These are phyloP conservation scores for Propithecus perrieri DNA, from an alignment of 2,797 vertebrate genomes.

Conservation along the genomic window DNA sequence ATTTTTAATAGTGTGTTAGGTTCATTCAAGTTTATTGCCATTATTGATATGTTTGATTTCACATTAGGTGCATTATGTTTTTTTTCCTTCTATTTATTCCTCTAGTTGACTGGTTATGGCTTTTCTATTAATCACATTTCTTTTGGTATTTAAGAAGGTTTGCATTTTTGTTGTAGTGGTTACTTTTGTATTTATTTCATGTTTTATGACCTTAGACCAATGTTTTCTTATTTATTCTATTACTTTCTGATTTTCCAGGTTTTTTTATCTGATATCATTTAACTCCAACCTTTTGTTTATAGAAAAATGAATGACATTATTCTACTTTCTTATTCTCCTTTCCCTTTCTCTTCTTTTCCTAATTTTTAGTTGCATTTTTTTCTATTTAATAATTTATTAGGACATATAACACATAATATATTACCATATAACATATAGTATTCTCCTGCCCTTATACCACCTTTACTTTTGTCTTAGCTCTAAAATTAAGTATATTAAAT, in stretches of 20 bases:
- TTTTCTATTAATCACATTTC: neutral
- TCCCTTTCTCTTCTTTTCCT: neutral
- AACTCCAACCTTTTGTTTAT: neutral
- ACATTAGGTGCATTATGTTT: too few species aligned
- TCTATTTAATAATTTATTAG: neutral
- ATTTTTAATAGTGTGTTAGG: neutral
- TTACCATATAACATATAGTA: neutral
- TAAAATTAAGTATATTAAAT: slow-evolving; percentile 38
- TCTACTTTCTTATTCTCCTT: neutral
- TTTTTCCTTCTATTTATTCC: neutral
- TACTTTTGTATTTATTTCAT: neutral
- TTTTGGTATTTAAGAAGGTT: neutral
- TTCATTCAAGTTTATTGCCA: neutral
- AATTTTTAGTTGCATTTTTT: neutral
- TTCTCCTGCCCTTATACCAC: neutral
- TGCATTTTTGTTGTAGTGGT: neutral
- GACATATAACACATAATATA: neutral
- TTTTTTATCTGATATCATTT: neutral
- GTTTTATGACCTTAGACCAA: neutral
- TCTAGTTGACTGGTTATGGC: neutral
- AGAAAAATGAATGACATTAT: neutral
- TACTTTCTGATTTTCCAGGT: neutral
- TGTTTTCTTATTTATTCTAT: neutral
- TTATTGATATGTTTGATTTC: slow-evolving; percentile 3
- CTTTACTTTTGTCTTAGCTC: neutral